These are phyloP conservation scores for Hipposideros larvatus DNA, from an alignment of 2,797 vertebrate genomes.

Conservation along the genomic window DNA sequence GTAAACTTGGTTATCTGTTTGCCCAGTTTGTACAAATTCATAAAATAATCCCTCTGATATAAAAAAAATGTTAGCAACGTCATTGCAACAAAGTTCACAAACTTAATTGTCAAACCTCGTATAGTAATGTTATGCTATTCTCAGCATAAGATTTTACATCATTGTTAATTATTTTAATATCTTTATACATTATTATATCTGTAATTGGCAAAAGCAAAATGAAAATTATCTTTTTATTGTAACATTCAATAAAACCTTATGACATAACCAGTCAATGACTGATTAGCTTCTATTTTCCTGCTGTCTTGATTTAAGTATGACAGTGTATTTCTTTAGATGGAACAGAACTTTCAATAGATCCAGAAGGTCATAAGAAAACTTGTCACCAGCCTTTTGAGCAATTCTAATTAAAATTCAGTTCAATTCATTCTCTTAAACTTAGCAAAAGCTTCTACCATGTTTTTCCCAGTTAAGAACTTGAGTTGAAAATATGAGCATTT, in stretches of 20 bases:
- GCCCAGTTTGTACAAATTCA: too few relatives aligned
- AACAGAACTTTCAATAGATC: constrained; percentile 20
- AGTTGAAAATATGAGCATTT: constrained; percentile 81
- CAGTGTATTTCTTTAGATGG: constrained; percentile 47
- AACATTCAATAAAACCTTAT: constrained; percentile 33
- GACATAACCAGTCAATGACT: neutral
- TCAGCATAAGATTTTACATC: neutral
- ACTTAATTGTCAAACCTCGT: too few relatives aligned
- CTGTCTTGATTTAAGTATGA: constrained; percentile 29
- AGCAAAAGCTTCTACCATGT: constrained; percentile 72
- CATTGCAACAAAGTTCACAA: too few relatives aligned
- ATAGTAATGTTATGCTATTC: neutral
- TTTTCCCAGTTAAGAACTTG: constrained; percentile 58
- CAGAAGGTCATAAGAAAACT: neutral
- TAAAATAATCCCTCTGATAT: too few relatives aligned
- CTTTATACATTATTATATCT: constrained; percentile 29
- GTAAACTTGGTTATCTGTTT: too few relatives aligned
- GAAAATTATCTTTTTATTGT: constrained; percentile 22
- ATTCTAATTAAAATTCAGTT: constrained; percentile 80
- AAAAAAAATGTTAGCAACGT: too few relatives aligned
- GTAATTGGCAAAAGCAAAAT: constrained; percentile 37
- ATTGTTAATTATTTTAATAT: constrained; percentile 9
- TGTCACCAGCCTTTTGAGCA: constrained; percentile 60
- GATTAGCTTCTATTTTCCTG: neutral
- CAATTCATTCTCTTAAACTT: constrained; percentile 52